Base-by-base conservation (phyloP, 1,140 invertebrate species). In the Centruroides vittatus region DNA sequence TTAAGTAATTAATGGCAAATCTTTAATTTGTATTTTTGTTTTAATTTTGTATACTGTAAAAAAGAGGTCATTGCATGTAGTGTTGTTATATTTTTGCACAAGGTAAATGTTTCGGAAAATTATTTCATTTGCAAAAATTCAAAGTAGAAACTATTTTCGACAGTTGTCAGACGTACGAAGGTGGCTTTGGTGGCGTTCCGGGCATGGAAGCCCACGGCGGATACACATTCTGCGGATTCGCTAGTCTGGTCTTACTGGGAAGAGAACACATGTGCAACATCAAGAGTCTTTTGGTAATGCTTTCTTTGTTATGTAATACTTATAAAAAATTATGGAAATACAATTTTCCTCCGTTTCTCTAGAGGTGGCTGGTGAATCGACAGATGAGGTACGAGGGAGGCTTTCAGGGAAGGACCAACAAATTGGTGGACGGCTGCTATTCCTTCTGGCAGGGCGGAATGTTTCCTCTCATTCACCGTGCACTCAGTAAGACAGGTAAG, bases 131-230 rank as follows among this genome's bases (percentile, higher is more conserved):
- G 23, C 23, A 23, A 66, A 67, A 55, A 50, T 7, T 47, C 23
- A 35, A 72, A 68, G 9, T 63, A 23, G 2, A 23, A 23, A 23
- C 2, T 23, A 23, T 41, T 34, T 50, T 58, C 53, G 7, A 47
- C 49, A 66, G 60, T 36, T 70, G 70, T 62, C 65, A 70, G 55
- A 97, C 93, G 1, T 99, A 97, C 78, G 96, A 99, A 79, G 96
- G 96, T 56, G 96, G 96, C 1, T 98, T 99, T 80, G 87, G 86
- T 57, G 94, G 93, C 1, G 84, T 80, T 70, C 95, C 94, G 23
- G 91, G 89, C 11, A 84, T 93, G 80, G 96, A 99, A 77, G 96
- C 96, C 34, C 96, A 99, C 78, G 96, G 96, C 5, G 96, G 96
- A 34, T 98, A 98, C 75, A 86, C 94, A 7, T 98, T 94, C 76